Evolutionary conservation across 2,113 vertebrate genomes (phyloP).

Genomic region (Microtus montanus): DNA sequence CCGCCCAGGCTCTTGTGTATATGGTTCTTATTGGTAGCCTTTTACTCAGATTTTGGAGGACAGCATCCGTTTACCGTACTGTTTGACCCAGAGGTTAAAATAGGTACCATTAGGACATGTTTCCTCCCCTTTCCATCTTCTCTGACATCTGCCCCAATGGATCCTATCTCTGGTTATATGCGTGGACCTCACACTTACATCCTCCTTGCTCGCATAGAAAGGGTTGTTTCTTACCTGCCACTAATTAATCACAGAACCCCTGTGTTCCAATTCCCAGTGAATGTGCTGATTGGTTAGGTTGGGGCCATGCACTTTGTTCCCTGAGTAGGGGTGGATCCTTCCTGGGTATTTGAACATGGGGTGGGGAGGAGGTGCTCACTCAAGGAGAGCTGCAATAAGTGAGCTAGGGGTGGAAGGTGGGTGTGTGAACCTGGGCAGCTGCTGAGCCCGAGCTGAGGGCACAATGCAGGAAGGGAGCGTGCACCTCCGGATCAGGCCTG

Average conservation of each 20-base stretch:
- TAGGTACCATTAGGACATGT: too few relatives aligned
- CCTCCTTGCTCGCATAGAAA: not conserved
- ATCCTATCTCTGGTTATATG: not conserved
- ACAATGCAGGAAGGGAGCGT: fast-evolving
- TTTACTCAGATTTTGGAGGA: not conserved
- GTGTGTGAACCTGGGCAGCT: not conserved
- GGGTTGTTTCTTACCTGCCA: not conserved
- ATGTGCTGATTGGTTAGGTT: too few relatives aligned
- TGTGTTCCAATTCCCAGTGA: not conserved
- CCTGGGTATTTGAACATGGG: not conserved
- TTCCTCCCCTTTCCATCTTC: not conserved
- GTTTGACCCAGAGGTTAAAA: not conserved
- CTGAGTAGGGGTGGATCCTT: not conserved
- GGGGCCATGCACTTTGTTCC: not conserved
- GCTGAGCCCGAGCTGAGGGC: not conserved
- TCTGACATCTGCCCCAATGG: not conserved
- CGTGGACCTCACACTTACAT: not conserved
- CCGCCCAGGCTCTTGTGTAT: not conserved
- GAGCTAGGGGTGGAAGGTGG: not conserved
- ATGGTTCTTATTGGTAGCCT: not conserved
- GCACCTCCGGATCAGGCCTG: not conserved
- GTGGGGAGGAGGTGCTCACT: not conserved
- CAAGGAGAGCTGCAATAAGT: not conserved
- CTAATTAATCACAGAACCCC: not conserved
- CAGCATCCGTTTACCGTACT: conserved; percentile 4